Evolutionary conservation across 1,140 invertebrate species (phyloP).

Genomic region (Hylaeus volcanicus): DNA sequence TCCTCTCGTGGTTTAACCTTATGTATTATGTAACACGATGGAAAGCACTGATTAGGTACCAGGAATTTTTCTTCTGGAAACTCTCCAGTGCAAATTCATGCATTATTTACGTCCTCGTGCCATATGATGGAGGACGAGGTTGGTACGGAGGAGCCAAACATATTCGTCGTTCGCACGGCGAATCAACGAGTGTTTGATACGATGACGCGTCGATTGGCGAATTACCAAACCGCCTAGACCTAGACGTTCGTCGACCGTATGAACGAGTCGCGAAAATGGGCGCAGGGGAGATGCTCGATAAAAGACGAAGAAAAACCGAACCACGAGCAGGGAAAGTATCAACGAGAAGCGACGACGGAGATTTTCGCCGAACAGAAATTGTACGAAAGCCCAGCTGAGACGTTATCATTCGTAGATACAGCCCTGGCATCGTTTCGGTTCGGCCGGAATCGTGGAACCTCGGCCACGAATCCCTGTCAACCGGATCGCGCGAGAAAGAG

Average conservation of each 20-base stretch:
- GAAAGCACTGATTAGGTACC: conserved; percentile 4
- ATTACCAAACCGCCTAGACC: no score
- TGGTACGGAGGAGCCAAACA: conserved; percentile 5
- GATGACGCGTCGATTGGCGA: neutral
- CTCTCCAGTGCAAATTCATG: conserved; percentile 17
- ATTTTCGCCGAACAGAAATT: neutral
- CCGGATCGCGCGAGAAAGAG: conserved; percentile 61
- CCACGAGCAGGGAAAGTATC: neutral
- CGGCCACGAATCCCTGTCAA: conserved; percentile 69
- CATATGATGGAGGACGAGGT: neutral
- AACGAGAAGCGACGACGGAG: no score
- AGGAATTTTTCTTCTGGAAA: conserved; percentile 25
- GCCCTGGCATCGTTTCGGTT: conserved; percentile 53
- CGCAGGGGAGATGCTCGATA: no score
- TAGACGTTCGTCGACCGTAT: neutral
- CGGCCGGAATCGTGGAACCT: conserved; percentile 68
- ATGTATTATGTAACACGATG: neutral
- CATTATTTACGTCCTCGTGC: conserved; percentile 28
- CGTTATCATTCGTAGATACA: conserved; percentile 32
- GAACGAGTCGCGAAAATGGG: neutral
- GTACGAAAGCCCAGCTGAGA: neutral
- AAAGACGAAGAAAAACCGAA: neutral
- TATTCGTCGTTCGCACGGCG: conserved; percentile 18
- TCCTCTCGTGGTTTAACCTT: no score
- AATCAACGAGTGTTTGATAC: conserved; percentile 22